Evolutionary conservation across 1,140 invertebrate genomes (phyloP).

Genomic region (Drosophila ficusphila): DNA sequence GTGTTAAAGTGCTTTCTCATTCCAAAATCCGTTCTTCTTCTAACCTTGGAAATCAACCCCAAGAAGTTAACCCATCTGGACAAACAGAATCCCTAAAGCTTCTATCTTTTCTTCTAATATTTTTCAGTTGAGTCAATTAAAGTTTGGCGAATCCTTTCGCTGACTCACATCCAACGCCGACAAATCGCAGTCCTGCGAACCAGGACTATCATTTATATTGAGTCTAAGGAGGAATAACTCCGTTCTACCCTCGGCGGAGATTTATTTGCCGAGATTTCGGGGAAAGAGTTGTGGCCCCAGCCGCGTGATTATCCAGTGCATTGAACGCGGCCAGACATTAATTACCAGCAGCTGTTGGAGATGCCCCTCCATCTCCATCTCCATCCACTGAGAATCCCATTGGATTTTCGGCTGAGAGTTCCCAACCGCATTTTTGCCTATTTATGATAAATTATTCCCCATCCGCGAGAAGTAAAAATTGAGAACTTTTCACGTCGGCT

Average conservation of each 20-base stretch:
- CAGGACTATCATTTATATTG: slow-evolving; percentile 62
- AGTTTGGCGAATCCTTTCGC: slow-evolving; percentile 13
- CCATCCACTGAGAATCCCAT: no score
- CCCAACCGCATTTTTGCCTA: slow-evolving; percentile 69
- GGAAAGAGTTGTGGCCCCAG: slow-evolving; percentile 70
- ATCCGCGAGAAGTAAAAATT: slow-evolving; percentile 21
- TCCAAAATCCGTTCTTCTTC: background rate
- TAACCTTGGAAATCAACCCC: background rate
- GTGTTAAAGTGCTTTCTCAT: no score
- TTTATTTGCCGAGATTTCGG: slow-evolving; percentile 77
- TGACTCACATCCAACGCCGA: slow-evolving; percentile 21
- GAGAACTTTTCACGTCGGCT: slow-evolving; percentile 33
- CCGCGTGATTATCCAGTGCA: slow-evolving; percentile 77
- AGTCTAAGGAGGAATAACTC: slow-evolving; percentile 58
- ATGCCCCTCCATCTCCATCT: background rate
- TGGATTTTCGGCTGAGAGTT: slow-evolving; percentile 5
- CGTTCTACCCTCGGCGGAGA: slow-evolving; percentile 57
- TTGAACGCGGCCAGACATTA: slow-evolving; percentile 76
- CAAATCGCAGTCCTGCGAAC: slow-evolving; percentile 65
- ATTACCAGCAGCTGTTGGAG: slow-evolving; percentile 74
- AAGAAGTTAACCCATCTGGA: slow-evolving; percentile 19
- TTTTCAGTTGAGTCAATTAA: slow-evolving; percentile 43
- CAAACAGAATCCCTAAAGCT: slow-evolving; percentile 8
- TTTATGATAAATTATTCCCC: slow-evolving; percentile 72
- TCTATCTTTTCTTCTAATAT: slow-evolving; percentile 24